phyloP scores from a whole-genome alignment of 2,797 vertebrate species.

The Cottoperca gobio region DNA sequence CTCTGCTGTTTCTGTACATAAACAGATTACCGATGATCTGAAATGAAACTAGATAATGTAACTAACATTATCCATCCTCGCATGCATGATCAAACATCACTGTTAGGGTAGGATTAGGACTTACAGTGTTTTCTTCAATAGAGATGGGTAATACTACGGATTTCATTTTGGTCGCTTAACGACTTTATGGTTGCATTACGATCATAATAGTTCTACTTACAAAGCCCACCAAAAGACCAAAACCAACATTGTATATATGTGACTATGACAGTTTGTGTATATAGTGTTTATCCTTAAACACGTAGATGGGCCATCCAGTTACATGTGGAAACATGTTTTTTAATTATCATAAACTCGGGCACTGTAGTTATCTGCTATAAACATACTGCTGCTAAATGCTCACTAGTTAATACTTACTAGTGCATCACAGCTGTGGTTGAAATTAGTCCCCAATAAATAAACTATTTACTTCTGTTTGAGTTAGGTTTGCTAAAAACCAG shows the following conservation, averaged over 20 bases:
- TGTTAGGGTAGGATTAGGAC: no score
- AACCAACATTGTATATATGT: no score
- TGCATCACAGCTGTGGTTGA: background rate
- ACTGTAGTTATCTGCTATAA: no score
- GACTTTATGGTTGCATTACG: background rate
- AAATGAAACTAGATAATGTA: background rate
- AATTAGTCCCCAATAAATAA: background rate
- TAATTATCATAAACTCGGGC: background rate
- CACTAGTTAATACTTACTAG: background rate
- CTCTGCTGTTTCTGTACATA: background rate
- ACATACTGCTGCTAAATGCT: background rate
- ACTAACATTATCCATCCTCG: no score
- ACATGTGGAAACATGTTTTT: background rate
- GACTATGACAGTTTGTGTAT: background rate
- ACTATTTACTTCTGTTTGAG: background rate
- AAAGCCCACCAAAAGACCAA: conserved; percentile 7
- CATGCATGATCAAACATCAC: background rate
- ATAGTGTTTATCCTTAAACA: background rate
- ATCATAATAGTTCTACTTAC: background rate
- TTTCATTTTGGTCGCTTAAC: background rate
- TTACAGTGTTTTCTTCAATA: conserved; percentile 1
- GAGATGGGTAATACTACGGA: background rate
- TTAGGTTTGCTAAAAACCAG: background rate
- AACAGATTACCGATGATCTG: background rate
- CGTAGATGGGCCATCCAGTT: no score